These are phyloP conservation scores for Bunonema sp. DNA, from an alignment of 2,888 invertebrate species.

Conservation along the genomic window DNA sequence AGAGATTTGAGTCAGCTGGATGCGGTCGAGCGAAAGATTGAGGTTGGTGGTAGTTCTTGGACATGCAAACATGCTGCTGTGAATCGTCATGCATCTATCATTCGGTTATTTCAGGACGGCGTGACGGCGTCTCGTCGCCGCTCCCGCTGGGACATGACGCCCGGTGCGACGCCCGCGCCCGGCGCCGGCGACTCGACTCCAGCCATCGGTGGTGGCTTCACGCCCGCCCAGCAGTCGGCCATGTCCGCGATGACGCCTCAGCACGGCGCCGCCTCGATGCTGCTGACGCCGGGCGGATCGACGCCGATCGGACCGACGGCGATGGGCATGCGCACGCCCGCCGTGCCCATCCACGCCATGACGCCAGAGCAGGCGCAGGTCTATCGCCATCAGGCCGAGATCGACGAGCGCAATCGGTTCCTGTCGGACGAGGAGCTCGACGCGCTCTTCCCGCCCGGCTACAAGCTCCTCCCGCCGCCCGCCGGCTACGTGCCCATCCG, in stretches of 20 bases:
- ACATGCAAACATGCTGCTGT: not conserved
- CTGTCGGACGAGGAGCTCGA: constrained; percentile 92
- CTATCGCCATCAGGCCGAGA: constrained; percentile 60
- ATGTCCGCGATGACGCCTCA: too few species aligned
- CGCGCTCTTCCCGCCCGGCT: constrained; percentile 89
- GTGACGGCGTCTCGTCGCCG: constrained; percentile 83
- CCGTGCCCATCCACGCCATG: constrained; percentile 77
- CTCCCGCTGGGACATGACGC: constrained; percentile 97
- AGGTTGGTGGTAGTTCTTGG: not conserved
- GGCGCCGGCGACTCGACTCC: constrained; percentile 10
- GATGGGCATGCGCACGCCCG: constrained; percentile 95
- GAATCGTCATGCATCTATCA: not conserved
- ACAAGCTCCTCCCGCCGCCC: constrained; percentile 81
- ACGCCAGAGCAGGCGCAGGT: constrained; percentile 93
- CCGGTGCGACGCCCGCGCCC: constrained; percentile 51
- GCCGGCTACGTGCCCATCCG: constrained; percentile 86
- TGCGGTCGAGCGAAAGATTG: not conserved
- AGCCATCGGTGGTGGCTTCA: constrained; percentile 7
- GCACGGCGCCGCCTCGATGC: constrained; percentile 7
- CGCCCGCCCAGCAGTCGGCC: too few species aligned
- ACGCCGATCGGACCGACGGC: constrained; percentile 62
- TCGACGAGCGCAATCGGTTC: constrained; percentile 89
- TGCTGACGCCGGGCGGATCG: constrained; percentile 47
- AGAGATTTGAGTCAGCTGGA: not conserved
- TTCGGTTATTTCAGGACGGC: constrained; percentile 45